A percentile compares a stretch with the other conserved stretches of the same genome.
phyloP scores from a whole-genome alignment of 2,113 vertebrate species.

The Lampris megalopsis region DNA sequence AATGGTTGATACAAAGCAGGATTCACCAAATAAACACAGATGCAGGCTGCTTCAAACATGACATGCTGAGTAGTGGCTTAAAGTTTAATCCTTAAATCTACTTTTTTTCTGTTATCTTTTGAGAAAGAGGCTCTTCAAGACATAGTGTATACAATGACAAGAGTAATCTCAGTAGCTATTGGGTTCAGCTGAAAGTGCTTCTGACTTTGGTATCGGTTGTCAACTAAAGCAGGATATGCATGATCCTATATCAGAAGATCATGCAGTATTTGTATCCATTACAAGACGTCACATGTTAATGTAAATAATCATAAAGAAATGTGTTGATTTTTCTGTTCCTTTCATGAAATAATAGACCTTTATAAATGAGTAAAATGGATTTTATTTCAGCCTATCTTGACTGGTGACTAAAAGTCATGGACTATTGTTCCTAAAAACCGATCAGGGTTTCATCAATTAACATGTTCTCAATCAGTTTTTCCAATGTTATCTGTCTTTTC shows the following conservation, averaged over 20 bases:
- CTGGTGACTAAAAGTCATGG: too few species aligned
- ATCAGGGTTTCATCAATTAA: too few species aligned
- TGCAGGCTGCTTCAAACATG: constrained; percentile 18
- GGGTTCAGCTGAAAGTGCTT: constrained; percentile 35
- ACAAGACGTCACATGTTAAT: not conserved
- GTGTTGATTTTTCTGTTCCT: too few species aligned
- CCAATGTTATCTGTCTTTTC: too few species aligned
- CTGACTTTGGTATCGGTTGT: constrained; percentile 30
- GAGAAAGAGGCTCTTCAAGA: constrained; percentile 27
- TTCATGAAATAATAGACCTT: too few species aligned
- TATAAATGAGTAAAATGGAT: too few species aligned
- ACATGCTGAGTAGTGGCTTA: constrained; percentile 42
- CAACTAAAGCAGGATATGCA: constrained; percentile 13
- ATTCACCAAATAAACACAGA: constrained; percentile 38
- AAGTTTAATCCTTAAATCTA: constrained; percentile 42
- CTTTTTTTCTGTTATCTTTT: constrained; percentile 51
- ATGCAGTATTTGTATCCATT: not conserved
- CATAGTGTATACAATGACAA: constrained; percentile 35
- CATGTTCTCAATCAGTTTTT: too few species aligned
- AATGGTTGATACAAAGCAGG: not conserved
- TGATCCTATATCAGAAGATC: constrained; percentile 6
- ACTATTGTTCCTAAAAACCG: too few species aligned
- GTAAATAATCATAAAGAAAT: too few species aligned
- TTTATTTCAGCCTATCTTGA: too few species aligned
- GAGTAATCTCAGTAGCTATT: constrained; percentile 43